phyloP scores from a whole-genome alignment of 2,113 vertebrate genomes.

The Sylvia atricapilla region DNA sequence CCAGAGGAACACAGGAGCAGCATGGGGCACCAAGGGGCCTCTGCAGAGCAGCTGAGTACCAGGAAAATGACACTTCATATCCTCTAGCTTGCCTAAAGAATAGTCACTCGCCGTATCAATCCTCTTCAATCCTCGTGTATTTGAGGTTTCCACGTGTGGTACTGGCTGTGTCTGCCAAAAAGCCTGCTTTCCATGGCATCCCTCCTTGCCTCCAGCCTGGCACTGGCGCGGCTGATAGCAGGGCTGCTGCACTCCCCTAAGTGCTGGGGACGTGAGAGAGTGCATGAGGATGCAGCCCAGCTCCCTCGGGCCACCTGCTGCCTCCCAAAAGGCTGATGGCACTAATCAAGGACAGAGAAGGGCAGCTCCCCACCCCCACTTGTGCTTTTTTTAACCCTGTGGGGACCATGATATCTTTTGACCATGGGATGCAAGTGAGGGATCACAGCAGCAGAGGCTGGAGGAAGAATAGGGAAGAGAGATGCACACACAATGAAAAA shows the following conservation, averaged over 20 bases:
- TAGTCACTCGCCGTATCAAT: background rate
- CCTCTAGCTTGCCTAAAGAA: background rate
- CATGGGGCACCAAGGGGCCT: background rate
- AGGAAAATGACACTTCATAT: background rate
- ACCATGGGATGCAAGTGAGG: background rate
- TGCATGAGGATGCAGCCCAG: background rate
- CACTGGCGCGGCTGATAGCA: background rate
- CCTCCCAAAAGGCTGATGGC: background rate
- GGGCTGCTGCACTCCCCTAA: background rate
- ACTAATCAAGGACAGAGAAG: background rate
- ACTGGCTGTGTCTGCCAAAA: background rate
- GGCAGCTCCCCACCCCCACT: background rate
- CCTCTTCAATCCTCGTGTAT: background rate
- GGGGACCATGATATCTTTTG: background rate
- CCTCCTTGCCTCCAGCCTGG: background rate
- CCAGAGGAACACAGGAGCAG: background rate
- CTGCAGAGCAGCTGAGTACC: background rate
- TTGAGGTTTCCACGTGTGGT: background rate
- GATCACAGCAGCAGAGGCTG: background rate
- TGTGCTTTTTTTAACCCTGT: background rate
- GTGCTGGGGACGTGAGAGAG: conserved; percentile 27
- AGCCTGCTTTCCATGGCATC: background rate
- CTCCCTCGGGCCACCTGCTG: background rate
- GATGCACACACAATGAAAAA: background rate
- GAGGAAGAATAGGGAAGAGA: background rate